Evolutionary conservation across 2,797 vertebrate genomes (phyloP).

Genomic region (Siniperca undulata): DNA sequence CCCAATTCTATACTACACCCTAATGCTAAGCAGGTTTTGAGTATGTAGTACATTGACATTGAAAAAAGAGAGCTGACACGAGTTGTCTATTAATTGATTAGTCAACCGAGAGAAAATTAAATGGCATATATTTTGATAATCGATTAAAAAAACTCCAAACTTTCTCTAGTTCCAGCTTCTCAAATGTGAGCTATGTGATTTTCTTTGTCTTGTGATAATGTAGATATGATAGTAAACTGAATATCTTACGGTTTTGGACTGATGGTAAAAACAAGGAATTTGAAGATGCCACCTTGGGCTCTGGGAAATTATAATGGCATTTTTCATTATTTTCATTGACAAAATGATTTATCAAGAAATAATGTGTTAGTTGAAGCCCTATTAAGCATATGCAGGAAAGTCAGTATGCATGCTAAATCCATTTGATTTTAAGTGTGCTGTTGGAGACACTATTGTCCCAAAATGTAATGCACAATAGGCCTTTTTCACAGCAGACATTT

Average conservation of each 20-base stretch:
- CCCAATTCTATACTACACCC: accelerated
- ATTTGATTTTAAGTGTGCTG: no score
- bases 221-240: not conserved
- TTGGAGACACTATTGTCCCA: no score
- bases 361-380: no score
- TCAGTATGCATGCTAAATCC: no score
- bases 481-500: no score
- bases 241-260: not conserved
- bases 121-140: not conserved
- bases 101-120: not conserved
- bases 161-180: not conserved
- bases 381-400: no score
- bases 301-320: no score
- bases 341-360: no score
- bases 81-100: not conserved
- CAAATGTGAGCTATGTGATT: not conserved
- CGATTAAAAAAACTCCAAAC: not conserved
- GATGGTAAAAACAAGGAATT: not conserved
- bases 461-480: no score
- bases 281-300: not conserved
- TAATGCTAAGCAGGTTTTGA: not conserved
- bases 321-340: no score
- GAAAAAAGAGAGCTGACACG: not conserved
- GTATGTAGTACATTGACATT: not conserved
- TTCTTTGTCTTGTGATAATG: no score